These are phyloP conservation scores for Addax nasomaculatus DNA, from an alignment of 2,113 vertebrate species.

Conservation along the genomic window DNA sequence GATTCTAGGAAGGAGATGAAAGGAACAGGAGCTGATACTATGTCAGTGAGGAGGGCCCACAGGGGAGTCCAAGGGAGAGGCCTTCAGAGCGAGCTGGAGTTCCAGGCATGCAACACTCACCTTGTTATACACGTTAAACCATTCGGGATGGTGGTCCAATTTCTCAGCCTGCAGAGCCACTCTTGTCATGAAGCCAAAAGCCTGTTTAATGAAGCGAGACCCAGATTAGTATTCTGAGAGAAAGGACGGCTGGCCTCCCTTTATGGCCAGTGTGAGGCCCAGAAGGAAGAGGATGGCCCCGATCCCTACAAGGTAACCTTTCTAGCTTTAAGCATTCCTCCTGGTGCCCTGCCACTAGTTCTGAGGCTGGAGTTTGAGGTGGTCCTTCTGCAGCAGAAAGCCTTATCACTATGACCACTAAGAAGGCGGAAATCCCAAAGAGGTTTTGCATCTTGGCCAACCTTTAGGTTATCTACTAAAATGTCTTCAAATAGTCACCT, in stretches of 20 bases:
- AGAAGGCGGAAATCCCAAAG: neutral
- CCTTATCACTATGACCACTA: neutral
- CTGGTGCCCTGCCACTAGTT: neutral
- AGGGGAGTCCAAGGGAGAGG: neutral
- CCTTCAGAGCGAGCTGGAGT: neutral
- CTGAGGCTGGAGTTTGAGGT: neutral
- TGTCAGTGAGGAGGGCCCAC: neutral
- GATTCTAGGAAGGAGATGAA: neutral
- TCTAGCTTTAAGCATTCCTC: neutral
- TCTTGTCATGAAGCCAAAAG: slow-evolving; percentile 89
- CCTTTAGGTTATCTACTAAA: neutral
- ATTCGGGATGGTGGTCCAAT: slow-evolving; percentile 87
- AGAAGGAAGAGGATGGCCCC: neutral
- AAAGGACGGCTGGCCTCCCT: neutral
- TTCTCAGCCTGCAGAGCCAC: slow-evolving; percentile 88
- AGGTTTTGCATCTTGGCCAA: neutral
- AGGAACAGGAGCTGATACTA: neutral
- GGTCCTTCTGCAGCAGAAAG: neutral
- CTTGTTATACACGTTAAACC: slow-evolving; percentile 90
- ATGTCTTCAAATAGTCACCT: neutral
- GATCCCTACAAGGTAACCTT: neutral
- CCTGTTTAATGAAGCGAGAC: slow-evolving; percentile 65
- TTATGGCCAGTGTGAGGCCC: neutral
- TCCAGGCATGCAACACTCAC: slow-evolving; percentile 63
- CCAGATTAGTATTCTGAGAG: neutral